A percentile compares a stretch with the other conserved stretches of the same genome.
phyloP scores from a whole-genome alignment of 2,888 invertebrate genomes.

The Dinocampus coccinellae region DNA sequence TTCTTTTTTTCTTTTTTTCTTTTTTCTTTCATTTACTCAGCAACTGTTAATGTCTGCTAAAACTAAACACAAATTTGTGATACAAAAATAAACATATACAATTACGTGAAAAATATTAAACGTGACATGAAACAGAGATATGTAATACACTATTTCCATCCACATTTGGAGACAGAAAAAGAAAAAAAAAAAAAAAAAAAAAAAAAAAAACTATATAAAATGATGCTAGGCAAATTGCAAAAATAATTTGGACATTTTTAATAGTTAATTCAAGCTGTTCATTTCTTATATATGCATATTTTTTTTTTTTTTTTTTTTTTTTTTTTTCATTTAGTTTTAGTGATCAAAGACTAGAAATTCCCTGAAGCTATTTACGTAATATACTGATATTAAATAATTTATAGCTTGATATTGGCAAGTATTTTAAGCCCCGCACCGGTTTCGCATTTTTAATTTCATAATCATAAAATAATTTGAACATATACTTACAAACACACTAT shows the following conservation, averaged over 20 bases:
- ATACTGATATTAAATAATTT: neutral
- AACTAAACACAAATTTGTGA: slow-evolving; percentile 53
- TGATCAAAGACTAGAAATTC: slow-evolving; percentile 36
- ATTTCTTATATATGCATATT: too few species aligned
- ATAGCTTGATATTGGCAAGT: neutral
- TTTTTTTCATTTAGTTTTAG: slow-evolving; percentile 1
- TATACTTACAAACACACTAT: neutral
- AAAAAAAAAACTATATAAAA: neutral
- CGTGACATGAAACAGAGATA: slow-evolving; percentile 6
- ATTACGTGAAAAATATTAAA: slow-evolving; percentile 13
- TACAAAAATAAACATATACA: slow-evolving; percentile 58
- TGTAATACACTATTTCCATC: neutral
- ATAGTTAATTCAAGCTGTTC: neutral
- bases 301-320: too few species aligned
- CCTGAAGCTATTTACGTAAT: slow-evolving; percentile 26
- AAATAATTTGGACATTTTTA: neutral
- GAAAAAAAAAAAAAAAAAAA: neutral
- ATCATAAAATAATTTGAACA: neutral
- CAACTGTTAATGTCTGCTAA: slow-evolving; percentile 51
- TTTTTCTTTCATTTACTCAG: neutral
- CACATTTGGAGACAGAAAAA: neutral
- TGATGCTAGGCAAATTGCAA: neutral
- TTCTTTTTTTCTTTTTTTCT: slow-evolving; percentile 5
- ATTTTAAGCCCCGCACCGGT: slow-evolving; percentile 18
- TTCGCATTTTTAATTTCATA: neutral